Base-by-base conservation (phyloP, 2,797 vertebrate genomes). In the Mormyrus hasselquistii region DNA sequence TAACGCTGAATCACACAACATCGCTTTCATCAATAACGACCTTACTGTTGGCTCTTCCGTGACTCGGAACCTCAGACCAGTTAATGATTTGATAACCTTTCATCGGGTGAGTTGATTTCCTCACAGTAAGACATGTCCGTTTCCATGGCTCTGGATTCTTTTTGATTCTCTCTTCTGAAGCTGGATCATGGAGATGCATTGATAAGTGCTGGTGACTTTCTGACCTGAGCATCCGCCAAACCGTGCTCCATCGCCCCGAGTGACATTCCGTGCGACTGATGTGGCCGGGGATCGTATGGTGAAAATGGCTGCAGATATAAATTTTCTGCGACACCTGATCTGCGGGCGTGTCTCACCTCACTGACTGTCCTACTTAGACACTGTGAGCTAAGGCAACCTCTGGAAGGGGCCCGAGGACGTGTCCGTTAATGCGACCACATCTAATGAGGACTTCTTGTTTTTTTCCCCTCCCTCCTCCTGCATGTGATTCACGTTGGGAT, bases 291-390 rank as follows among this genome's bases (percentile, higher is more conserved):
- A 84, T 79, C 2, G 6, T 3, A 25, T 89, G 25, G 88, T 65
- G 22, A 89, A 57, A 57, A 29, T 53, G 41, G 62, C 44, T 4
- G 29, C 50, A 85, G 34, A 86, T 34, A 52, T 22, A 10, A 41
- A 29, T 50, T 69, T 59, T 57, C 88, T 55, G 41, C 25, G 62
- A 49, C 82, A 89, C 88, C 41, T 38, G 88, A 69, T 62, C 44
- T 19, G 82, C 3, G 14, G 41, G 87, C 2, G 47, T 47, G 73
- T n/a, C 12, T 29, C 29, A 25, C 57, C 55, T 89, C 57, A 65
- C 87, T n/a, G 19, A 41, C 57, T 50, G 79, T 62, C 82, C 88
- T 47, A n/a, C 53, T 44, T 82, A 85, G 16, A 83, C 52, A 22
- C 8, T 1, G 29, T 53, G 41, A 52, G 41, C 16, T 50, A 16